A percentile compares a stretch with the other conserved stretches of the same genome.
phyloP scores from a whole-genome alignment of 2,888 invertebrate genomes.

The Cantharis nigra region DNA sequence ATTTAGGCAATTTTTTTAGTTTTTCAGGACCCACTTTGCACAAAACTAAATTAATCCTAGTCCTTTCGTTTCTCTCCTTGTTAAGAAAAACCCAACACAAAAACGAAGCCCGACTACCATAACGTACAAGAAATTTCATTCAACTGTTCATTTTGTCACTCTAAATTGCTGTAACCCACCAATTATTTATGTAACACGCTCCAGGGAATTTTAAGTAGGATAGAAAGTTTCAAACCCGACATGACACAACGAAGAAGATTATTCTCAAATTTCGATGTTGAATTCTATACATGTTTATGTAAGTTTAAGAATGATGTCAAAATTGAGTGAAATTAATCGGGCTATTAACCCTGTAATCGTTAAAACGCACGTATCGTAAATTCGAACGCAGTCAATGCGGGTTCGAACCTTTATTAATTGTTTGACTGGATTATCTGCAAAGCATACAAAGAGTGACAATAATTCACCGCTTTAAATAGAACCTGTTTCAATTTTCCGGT shows the following conservation, averaged over 20 bases:
- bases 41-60: neutral
- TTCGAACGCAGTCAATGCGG: neutral
- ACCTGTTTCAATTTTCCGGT: neutral
- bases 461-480: neutral
- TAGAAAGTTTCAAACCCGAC: neutral
- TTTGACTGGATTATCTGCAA: neutral
- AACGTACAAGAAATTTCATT: neutral
- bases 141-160: constrained; percentile 1
- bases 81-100: neutral
- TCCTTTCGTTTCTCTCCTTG: neutral
- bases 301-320: neutral
- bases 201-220: neutral
- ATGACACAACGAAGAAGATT: neutral
- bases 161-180: neutral
- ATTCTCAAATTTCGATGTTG: neutral
- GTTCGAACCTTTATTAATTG: neutral
- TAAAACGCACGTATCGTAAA: neutral
- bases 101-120: neutral
- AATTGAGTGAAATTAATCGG: neutral
- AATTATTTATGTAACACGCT: neutral
- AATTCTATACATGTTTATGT: neutral
- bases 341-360: constrained; percentile 2
- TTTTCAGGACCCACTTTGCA: neutral
- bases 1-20: neutral
- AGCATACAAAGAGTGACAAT: neutral